phyloP scores from a whole-genome alignment of 2,113 vertebrate genomes.

The Zosterops borbonicus region DNA sequence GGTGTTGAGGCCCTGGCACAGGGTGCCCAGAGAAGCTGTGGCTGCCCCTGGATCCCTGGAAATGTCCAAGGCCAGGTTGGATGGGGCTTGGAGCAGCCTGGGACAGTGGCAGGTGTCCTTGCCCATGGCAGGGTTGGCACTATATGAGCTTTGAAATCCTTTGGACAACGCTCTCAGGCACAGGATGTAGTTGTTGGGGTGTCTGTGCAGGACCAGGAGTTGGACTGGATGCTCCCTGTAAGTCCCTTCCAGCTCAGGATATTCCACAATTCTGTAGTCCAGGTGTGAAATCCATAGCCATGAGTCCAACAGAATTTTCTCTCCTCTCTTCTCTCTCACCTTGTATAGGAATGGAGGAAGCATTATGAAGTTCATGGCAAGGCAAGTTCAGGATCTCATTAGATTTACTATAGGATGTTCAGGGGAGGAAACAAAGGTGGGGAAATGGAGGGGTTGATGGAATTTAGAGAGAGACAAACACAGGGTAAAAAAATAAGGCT shows the following conservation, averaged over 20 bases:
- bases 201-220: neutral
- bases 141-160: rapidly evolving
- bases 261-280: neutral
- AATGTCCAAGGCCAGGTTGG: neutral
- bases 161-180: neutral
- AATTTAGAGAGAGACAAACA: neutral
- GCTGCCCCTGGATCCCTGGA: neutral
- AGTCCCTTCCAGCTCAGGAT: neutral
- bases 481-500: neutral
- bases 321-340: neutral
- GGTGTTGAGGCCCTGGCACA: neutral
- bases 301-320: neutral
- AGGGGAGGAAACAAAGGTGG: neutral
- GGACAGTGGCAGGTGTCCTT: neutral
- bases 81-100: rapidly evolving
- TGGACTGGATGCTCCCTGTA: neutral
- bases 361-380: neutral
- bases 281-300: neutral
- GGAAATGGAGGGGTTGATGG: neutral
- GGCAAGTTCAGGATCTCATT: neutral
- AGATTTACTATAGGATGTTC: neutral
- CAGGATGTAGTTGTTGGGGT: neutral
- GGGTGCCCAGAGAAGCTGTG: neutral
- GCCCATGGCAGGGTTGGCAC: neutral
- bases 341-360: neutral